phyloP scores from a whole-genome alignment of 2,113 vertebrate genomes.

The Neolamprologus brichardi region DNA sequence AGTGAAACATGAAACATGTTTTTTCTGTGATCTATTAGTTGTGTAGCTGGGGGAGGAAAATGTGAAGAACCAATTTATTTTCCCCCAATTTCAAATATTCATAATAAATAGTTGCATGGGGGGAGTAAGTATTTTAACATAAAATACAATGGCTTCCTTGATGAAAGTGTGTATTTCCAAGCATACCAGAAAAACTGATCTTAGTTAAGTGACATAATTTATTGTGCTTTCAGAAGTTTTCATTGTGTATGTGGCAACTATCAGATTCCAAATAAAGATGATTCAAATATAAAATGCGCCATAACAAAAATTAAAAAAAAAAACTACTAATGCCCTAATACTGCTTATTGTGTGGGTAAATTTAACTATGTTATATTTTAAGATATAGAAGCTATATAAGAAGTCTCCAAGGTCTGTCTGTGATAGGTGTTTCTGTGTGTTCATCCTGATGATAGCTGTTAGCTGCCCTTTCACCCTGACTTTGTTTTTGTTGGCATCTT shows the following conservation, averaged over 20 bases:
- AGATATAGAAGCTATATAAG: not conserved
- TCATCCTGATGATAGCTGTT: not conserved
- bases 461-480: not conserved
- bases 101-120: not conserved
- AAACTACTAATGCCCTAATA: not conserved
- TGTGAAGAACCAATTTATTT: not conserved
- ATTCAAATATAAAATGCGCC: not conserved
- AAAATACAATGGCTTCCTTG: not conserved
- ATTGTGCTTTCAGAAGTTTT: not conserved
- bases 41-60: not conserved
- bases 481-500: not conserved
- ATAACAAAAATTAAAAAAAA: not conserved
- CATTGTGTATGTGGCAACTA: not conserved
- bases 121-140: not conserved
- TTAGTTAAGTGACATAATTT: not conserved
- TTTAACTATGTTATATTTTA: not conserved
- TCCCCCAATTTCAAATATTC: constrained; percentile 7
- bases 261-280: not conserved
- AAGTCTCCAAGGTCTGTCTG: not conserved
- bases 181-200: not conserved
- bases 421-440: not conserved
- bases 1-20: not conserved
- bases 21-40: not conserved
- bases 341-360: not conserved
- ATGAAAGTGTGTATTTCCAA: not conserved